Base-by-base conservation (phyloP, 2,888 invertebrate species). In the Dexiosoma caninum region DNA sequence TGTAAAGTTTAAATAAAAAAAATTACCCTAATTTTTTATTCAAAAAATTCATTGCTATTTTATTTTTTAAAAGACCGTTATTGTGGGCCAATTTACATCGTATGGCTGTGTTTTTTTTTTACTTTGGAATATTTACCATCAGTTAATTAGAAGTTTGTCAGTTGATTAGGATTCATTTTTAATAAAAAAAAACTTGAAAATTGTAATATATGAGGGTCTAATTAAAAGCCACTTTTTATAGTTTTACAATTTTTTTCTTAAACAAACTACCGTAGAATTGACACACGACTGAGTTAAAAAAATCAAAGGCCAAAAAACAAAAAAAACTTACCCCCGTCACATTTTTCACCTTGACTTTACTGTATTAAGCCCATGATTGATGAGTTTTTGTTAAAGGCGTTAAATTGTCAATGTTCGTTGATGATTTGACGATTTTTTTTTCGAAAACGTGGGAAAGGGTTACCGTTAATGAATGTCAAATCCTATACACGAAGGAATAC, bases 111-210 rank as follows among this genome's bases (percentile, higher is more conserved):
- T 51, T n/a, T 51, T 30, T 30, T 51, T 35, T 1, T 72, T 9
- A 21, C 9, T 51, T 42, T 59, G 9, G 44, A 69, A 59, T 64
- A 53, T 77, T 64, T 66, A 67, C 60, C 66, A 57, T 78, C 40
- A 76, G 83, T 76, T 84, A 77, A 82, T 84, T 82, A 81, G 70
- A 32, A 64, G 69, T 66, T 71, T 81, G 64, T 67, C 76, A 76
- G 62, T 64, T 55, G 60, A 62, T 78, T 81, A 71, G 59, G 40
- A 30, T 64, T 64, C 19, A 55, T 42, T 27, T 51, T 40, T 23
- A 37, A n/a, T 1, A 2, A n/a, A 21, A 64, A 55, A 32, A 46
- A 69, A 40, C n/a, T 23, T 16, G 21, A 59, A 35, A 10, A 14
- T 9, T 35, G 19, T 44, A 37, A 71, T 57, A 67, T 59, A 74